phyloP scores from a whole-genome alignment of 2,113 vertebrate genomes.

The Heterotilapia buettikoferi region DNA sequence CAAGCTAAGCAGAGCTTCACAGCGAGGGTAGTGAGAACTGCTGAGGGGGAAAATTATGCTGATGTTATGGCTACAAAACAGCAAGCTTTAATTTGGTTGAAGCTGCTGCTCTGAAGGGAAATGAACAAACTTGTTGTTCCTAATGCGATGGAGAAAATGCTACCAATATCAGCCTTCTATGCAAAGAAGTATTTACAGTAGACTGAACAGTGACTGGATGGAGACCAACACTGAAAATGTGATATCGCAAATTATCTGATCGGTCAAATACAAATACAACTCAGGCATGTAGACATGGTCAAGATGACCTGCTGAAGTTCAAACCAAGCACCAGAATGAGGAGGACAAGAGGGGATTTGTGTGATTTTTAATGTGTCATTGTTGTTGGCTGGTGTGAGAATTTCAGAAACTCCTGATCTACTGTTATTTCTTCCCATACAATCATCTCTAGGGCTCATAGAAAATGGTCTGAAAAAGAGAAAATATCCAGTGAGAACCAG shows the following conservation, averaged over 20 bases:
- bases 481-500: not conserved
- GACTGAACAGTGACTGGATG: not conserved
- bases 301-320: not conserved
- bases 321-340: not conserved
- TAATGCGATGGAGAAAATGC: not conserved
- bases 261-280: accelerated
- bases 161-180: not conserved
- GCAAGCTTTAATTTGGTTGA: not conserved
- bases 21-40: not conserved
- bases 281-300: not conserved
- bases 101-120: not conserved
- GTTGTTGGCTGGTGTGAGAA: not conserved
- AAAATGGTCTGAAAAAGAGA: not conserved
- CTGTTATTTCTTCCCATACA: not conserved
- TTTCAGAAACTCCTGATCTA: not conserved
- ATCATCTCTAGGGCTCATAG: not conserved
- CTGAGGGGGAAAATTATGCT: not conserved
- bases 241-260: not conserved
- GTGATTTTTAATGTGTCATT: not conserved
- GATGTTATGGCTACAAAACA: not conserved
- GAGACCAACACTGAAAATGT: not conserved
- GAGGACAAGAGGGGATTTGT: not conserved
- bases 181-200: not conserved
- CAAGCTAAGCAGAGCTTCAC: not conserved
- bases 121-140: not conserved